phyloP scores from a whole-genome alignment of 2,888 invertebrate species.

The Cotesia congregata region DNA sequence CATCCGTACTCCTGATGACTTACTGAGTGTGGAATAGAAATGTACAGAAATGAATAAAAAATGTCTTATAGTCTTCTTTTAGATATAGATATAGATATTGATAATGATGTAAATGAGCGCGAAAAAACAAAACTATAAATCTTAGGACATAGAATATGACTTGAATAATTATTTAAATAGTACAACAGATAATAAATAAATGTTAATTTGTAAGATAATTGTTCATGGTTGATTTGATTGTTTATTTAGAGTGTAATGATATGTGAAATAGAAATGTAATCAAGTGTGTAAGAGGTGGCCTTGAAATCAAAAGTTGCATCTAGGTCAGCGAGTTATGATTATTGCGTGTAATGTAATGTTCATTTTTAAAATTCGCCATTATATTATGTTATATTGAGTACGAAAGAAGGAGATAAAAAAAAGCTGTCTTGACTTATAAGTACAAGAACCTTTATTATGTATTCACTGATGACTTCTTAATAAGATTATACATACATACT shows the following conservation, averaged over 20 bases:
- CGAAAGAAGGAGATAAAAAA: neutral
- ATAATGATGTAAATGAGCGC: neutral
- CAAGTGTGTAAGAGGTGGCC: neutral
- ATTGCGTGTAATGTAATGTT: neutral
- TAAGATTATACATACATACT: neutral
- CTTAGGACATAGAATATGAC: constrained; percentile 23
- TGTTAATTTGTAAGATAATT: neutral
- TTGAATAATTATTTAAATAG: constrained; percentile 20
- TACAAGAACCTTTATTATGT: neutral
- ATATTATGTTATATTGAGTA: too few species aligned
- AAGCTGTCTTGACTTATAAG: neutral
- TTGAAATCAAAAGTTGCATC: constrained; percentile 10
- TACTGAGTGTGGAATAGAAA: constrained; percentile 13
- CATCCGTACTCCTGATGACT: constrained; percentile 25
- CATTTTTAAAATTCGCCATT: neutral
- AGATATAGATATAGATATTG: too few species aligned
- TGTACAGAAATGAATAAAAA: neutral
- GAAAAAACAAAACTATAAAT: constrained; percentile 6
- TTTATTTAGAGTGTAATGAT: constrained; percentile 3
- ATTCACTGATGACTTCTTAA: neutral
- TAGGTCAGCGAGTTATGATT: neutral
- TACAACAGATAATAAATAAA: neutral
- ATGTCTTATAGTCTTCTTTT: too few species aligned
- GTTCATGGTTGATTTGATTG: constrained; percentile 6
- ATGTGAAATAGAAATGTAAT: constrained; percentile 8